A percentile compares a stretch with the other conserved stretches of the same genome.
These are phyloP conservation scores for Ecdyonurus torrentis DNA, from an alignment of 2,888 invertebrate species.

Conservation along the genomic window DNA sequence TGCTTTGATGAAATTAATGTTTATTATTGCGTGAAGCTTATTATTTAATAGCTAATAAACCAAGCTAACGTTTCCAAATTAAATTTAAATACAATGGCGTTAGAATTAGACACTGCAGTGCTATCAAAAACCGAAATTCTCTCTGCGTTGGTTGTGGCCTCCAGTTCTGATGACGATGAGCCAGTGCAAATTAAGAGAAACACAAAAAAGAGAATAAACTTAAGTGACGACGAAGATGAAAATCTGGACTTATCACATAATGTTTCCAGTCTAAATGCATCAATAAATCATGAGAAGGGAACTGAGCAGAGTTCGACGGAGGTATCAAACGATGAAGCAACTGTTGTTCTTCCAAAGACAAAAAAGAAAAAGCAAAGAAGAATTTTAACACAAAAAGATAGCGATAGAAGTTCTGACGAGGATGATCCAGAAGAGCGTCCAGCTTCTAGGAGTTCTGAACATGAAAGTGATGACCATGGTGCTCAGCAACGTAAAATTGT, in stretches of 20 bases:
- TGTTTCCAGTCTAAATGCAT: neutral
- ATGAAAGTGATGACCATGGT: neutral
- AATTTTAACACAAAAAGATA: neutral
- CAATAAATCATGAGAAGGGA: no score
- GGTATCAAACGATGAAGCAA: neutral
- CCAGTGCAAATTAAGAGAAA: neutral
- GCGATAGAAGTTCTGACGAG: no score
- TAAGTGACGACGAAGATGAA: neutral
- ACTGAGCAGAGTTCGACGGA: neutral
- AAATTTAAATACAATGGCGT: neutral
- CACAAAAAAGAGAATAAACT: neutral
- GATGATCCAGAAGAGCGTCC: neutral
- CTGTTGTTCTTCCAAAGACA: neutral
- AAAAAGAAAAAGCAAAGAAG: neutral
- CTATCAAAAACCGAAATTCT: neutral
- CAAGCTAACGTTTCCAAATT: no score
- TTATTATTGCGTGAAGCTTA: no score
- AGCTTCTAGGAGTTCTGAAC: neutral
- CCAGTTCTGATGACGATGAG: neutral
- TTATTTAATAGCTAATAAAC: no score
- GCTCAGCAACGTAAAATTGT: neutral
- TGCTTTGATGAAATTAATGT: no score
- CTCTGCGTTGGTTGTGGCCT: neutral
- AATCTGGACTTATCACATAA: neutral
- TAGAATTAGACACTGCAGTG: neutral